Evolutionary conservation across 2,113 vertebrate species (phyloP), one percentile per base, ranked within the genome.

Genomic region (Tupaia tana): DNA sequence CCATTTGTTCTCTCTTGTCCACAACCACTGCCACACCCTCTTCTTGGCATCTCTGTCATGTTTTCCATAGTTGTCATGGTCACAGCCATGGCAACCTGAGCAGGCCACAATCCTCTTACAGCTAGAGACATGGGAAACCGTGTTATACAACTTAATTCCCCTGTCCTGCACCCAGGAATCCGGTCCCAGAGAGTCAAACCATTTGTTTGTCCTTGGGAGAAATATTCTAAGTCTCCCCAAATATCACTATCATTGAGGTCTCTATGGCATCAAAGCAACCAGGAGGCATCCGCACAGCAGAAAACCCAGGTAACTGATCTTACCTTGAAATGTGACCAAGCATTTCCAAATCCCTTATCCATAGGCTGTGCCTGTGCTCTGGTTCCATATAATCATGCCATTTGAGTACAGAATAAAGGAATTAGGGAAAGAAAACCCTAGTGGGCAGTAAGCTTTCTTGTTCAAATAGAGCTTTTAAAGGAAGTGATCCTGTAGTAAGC

Each of bases 41-140:
- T 90, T 97, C 61, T 95, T 93, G 94, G 93, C 95, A 64, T 93
- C 86, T 87, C 56, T 67, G 58, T 90, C 31, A 0, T 95, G 73
- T 94, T 97, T 95, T 95, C 86, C 71, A 59, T 43, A 84, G 91
- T 96, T 95, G 91, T 96, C 94, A 78, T 96, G 80, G 91, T 95
- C 87, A 94, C 86, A 91, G 25, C 91, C 89, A 93, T 89, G 94
- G 96, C 94, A 97, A 94, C 96, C 79, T 69, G 16, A 95, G 71
- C 70, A 67, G 59, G 67, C 74, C 58, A 86, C 59, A 96, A 59
- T 94, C 95, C 74, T 89, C 89, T 88, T 89, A 83, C 6, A 95
- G 80, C 79, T 80, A 16, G 52, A 94, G 71, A 84, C 29, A 27
- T 16, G 94, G 92, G 90, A 34, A 59, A 83, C 83, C 54, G 24